Conservation (phyloP, 2,888 invertebrate species). For the Amiota communis region DNA sequence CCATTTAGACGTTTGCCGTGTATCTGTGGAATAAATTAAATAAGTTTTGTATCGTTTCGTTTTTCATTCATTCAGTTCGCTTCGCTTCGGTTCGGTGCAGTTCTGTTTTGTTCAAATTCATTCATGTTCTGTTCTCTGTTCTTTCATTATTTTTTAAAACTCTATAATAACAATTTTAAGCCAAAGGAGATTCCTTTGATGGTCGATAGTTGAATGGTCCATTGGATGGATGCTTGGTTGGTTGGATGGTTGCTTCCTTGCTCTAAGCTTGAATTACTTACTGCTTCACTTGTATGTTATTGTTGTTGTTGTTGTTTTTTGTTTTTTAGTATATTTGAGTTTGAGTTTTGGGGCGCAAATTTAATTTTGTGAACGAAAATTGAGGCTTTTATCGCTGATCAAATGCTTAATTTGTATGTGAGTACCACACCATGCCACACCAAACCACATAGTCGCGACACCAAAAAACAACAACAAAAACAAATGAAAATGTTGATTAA, state of each 20-base stretch:
- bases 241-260: no score
- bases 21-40: conserved; percentile 76
- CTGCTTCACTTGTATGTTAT: no score
- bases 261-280: no score
- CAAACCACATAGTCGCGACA: background rate
- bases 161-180: background rate
- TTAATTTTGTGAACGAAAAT: conserved; percentile 48
- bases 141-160: no score
- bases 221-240: no score
- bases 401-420: conserved; percentile 32
- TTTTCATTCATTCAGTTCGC: conserved; percentile 39
- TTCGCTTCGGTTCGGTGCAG: no score
- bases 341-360: conserved; percentile 20
- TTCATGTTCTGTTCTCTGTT: no score
- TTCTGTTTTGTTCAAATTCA: conserved; percentile 51
- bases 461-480: background rate
- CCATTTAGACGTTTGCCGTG: conserved; percentile 84
- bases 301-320: no score
- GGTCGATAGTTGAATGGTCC: no score
- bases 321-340: conserved; percentile 15
- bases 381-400: conserved; percentile 49
- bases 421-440: no score
- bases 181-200: background rate
- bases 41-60: conserved; percentile 37
- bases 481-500: conserved; percentile 44